These are phyloP conservation scores for Probaryconus sp. DNA, from an alignment of 1,140 invertebrate genomes.

Conservation along the genomic window DNA sequence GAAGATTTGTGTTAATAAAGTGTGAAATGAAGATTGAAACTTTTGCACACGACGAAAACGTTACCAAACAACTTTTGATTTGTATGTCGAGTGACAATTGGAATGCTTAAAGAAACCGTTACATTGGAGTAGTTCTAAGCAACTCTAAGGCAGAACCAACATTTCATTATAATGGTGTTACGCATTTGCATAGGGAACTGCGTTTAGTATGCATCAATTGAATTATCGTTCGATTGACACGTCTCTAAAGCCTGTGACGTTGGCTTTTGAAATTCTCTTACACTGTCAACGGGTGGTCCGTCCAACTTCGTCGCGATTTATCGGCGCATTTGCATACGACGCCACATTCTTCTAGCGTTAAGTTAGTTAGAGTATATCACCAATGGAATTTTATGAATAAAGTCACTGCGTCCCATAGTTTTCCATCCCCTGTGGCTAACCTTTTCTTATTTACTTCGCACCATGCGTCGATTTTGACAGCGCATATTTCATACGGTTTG, in stretches of 20 bases:
- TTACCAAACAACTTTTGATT: too few relatives aligned
- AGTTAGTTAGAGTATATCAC: slow-evolving; percentile 59
- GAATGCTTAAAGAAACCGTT: slow-evolving; percentile 56
- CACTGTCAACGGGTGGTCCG: slow-evolving; percentile 66
- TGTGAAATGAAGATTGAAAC: neutral
- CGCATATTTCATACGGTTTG: slow-evolving; percentile 16
- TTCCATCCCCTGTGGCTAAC: slow-evolving; percentile 54
- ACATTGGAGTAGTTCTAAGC: slow-evolving; percentile 42
- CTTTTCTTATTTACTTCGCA: slow-evolving; percentile 42
- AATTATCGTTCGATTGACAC: slow-evolving; percentile 75
- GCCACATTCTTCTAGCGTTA: slow-evolving; percentile 68
- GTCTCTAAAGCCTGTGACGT: slow-evolving; percentile 70
- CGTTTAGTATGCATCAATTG: slow-evolving; percentile 73
- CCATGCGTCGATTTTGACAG: slow-evolving; percentile 19
- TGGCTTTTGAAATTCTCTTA: slow-evolving; percentile 71
- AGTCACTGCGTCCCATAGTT: slow-evolving; percentile 40
- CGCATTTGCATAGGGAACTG: slow-evolving; percentile 75
- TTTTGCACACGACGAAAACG: neutral
- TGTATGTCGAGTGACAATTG: slow-evolving; percentile 27
- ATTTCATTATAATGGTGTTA: slow-evolving; percentile 54
- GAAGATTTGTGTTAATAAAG: neutral
- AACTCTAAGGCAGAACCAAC: slow-evolving; percentile 29
- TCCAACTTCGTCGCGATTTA: slow-evolving; percentile 62
- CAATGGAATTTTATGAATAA: slow-evolving; percentile 55
- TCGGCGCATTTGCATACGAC: slow-evolving; percentile 72